Conservation (phyloP, 2,797 vertebrate species). For the Manis crassicaudata region DNA sequence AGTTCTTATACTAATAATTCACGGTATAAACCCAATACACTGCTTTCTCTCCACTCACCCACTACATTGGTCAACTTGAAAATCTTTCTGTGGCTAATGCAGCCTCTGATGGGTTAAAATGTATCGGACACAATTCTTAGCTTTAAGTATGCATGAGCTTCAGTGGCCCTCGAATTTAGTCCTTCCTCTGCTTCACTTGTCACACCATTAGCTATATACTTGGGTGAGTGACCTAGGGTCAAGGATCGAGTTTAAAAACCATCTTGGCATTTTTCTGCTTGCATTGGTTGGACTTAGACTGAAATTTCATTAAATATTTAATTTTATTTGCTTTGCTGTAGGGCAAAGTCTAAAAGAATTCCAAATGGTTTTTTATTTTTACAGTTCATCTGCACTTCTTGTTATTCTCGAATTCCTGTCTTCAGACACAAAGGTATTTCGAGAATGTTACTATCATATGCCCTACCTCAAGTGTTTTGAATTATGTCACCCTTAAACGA, state of each 20-base stretch:
- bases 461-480: conserved; percentile 14
- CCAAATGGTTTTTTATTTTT: conserved; percentile 22
- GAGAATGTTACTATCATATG: conserved; percentile 45
- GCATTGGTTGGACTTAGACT: conserved; percentile 48
- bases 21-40: neutral
- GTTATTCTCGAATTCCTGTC: conserved; percentile 40
- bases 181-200: conserved; percentile 49
- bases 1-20: neutral
- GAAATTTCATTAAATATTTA: conserved; percentile 75
- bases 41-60: neutral
- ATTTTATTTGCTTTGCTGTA: conserved; percentile 68
- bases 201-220: conserved; percentile 35
- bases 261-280: conserved; percentile 66
- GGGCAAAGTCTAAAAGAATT: conserved; percentile 59
- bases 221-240: conserved; percentile 53
- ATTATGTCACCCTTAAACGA: conserved; percentile 19
- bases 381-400: conserved; percentile 46
- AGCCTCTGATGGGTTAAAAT: neutral
- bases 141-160: conserved; percentile 28
- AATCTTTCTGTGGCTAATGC: neutral
- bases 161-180: neutral
- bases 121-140: neutral
- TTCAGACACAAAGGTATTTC: conserved; percentile 58
- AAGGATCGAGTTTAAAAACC: conserved; percentile 69
- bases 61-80: conserved; percentile 2